These are phyloP conservation scores for Oxyura jamaicensis DNA, from an alignment of 2,113 vertebrate species.

Conservation along the genomic window DNA sequence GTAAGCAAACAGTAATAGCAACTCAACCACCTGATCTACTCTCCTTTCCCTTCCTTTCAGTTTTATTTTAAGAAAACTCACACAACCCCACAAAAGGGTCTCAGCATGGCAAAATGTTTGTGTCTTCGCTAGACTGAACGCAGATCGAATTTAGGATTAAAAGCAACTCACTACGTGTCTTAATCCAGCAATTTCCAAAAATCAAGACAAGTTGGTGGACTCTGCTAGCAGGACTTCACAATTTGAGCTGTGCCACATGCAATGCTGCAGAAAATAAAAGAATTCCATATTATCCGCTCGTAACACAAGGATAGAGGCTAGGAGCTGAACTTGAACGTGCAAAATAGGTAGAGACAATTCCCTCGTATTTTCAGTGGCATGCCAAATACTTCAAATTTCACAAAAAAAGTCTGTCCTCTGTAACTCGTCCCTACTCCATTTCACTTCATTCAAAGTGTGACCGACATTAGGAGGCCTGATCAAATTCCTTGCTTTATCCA, in stretches of 20 bases:
- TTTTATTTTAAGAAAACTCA: slow-evolving; percentile 38
- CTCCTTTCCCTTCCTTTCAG: not conserved
- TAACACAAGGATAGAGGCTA: not conserved
- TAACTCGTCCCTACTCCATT: not conserved
- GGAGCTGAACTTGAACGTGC: not conserved
- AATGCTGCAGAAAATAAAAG: not conserved
- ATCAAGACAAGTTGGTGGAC: not conserved
- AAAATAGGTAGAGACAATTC: not conserved
- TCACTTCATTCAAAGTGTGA: not conserved
- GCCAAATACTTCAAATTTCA: slow-evolving; percentile 5
- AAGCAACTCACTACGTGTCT: not conserved
- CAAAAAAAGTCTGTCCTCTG: not conserved
- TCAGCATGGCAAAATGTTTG: not conserved
- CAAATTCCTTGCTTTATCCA: slow-evolving; percentile 66
- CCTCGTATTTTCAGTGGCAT: not conserved
- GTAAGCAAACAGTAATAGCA: slow-evolving; percentile 21
- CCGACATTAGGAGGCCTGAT: not conserved
- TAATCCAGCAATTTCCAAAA: not conserved
- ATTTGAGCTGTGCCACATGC: not conserved
- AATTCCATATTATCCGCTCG: not conserved
- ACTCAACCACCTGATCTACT: slow-evolving; percentile 11
- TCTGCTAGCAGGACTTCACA: not conserved
- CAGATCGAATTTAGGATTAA: not conserved
- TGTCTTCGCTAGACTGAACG: not conserved
- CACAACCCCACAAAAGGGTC: not conserved